Evolutionary conservation across 2,888 invertebrate species (phyloP).

Genomic region (Lamellibrachia satsuma): DNA sequence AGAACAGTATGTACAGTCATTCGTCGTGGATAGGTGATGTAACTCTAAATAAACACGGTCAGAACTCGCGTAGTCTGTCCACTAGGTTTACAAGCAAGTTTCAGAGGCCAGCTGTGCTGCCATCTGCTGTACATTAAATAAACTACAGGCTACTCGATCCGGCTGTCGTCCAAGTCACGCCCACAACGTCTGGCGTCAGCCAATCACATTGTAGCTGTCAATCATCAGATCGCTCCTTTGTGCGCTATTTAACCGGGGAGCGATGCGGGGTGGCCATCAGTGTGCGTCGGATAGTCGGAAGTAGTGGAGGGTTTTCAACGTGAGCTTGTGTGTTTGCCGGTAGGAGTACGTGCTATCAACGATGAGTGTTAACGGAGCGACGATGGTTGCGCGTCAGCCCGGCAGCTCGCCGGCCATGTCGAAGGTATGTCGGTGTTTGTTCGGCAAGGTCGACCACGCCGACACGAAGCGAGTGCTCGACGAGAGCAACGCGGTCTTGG

Average conservation of each 20-base stretch:
- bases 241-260: not conserved
- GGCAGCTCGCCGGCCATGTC: not conserved
- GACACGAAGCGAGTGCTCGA: not conserved
- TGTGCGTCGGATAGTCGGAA: not conserved
- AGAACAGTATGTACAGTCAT: too few relatives aligned
- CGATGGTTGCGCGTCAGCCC: not conserved
- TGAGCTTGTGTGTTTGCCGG: not conserved
- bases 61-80: too few relatives aligned
- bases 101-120: too few relatives aligned
- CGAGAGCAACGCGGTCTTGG: not conserved
- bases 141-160: too few relatives aligned
- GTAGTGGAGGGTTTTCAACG: not conserved
- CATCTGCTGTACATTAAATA: too few relatives aligned
- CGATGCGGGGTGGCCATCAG: not conserved
- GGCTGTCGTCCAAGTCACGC: not conserved
- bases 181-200: not conserved
- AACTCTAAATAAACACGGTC: too few relatives aligned
- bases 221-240: not conserved
- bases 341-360: not conserved
- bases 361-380: not conserved
- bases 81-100: too few relatives aligned
- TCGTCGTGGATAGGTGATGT: too few relatives aligned
- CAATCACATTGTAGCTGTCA: not conserved
- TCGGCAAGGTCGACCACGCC: not conserved
- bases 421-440: not conserved